These are phyloP conservation scores for pig (Sus scrofa) DNA, from an alignment of 2,113 vertebrate species.

Conservation along the genomic window DNA sequence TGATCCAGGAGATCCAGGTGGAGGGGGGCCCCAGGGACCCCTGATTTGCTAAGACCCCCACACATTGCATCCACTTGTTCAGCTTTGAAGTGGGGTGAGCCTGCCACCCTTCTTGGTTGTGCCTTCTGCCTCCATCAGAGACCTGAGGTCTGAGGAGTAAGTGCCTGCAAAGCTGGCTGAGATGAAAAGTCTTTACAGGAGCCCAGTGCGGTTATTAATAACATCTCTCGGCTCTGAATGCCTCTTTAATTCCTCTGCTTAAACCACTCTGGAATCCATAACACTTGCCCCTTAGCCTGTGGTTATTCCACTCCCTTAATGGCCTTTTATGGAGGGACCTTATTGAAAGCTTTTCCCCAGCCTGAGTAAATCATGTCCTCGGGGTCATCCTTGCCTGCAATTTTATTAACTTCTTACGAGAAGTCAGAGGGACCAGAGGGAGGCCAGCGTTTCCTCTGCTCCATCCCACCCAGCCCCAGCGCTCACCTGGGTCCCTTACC, in stretches of 20 bases:
- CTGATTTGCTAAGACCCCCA: background rate
- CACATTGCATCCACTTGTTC: no score
- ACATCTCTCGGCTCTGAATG: conserved; percentile 27
- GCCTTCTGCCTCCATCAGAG: background rate
- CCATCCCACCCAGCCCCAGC: background rate
- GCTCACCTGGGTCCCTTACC: background rate
- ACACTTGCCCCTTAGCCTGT: conserved; percentile 80
- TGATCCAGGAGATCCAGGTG: background rate
- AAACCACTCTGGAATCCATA: conserved; percentile 76
- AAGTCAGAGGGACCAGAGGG: conserved; percentile 36
- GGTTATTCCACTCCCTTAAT: conserved; percentile 76
- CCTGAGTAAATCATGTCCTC: conserved; percentile 69
- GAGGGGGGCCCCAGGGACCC: background rate
- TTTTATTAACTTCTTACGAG: conserved; percentile 71
- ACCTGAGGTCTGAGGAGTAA: background rate
- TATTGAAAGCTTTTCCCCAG: conserved; percentile 78
- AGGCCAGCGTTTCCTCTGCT: background rate
- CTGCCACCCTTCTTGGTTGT: fast-evolving
- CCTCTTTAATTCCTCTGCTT: conserved; percentile 80
- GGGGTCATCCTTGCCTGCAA: conserved; percentile 46
- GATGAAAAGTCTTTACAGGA: background rate
- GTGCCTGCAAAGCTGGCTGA: background rate
- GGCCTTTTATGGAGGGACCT: conserved; percentile 79
- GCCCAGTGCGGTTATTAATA: conserved; percentile 63
- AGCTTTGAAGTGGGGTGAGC: background rate